A percentile compares a stretch with the other conserved stretches of the same genome.
phyloP scores from a whole-genome alignment of 2,888 invertebrate species.

The Philonicus albiceps region DNA sequence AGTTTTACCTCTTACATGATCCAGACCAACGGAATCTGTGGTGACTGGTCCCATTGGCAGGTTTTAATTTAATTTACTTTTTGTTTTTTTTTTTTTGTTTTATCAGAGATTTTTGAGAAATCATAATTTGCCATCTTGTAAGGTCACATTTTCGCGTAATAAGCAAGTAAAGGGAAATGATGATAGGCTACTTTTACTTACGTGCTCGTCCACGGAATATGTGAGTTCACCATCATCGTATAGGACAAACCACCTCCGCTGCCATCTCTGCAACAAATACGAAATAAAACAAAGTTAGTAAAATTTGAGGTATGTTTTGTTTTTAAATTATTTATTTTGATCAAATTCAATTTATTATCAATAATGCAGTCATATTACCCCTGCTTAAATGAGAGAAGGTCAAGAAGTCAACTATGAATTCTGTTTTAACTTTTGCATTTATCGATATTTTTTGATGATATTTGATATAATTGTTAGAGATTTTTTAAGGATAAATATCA shows the following conservation, averaged over 20 bases:
- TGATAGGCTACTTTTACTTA: slow-evolving; percentile 69
- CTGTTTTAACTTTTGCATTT: no score
- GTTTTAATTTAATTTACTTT: background rate
- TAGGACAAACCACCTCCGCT: slow-evolving; percentile 95
- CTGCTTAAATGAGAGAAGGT: no score
- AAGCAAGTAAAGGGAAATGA: background rate
- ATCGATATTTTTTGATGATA: no score
- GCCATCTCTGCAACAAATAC: slow-evolving; percentile 91
- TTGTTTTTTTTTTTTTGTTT: no score
- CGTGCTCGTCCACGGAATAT: slow-evolving; percentile 97
- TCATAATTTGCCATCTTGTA: background rate
- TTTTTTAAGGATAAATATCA: no score
- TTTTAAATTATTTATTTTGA: background rate
- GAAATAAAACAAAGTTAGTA: slow-evolving; percentile 53
- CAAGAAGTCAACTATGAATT: no score
- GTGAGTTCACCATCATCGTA: slow-evolving; percentile 98
- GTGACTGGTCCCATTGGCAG: background rate
- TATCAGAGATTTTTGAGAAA: background rate
- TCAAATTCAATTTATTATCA: background rate
- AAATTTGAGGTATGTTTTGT: background rate
- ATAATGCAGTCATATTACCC: no score
- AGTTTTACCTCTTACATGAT: background rate
- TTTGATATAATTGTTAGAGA: no score
- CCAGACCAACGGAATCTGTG: background rate
- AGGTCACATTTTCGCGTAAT: background rate